These are phyloP conservation scores for Myxocyprinus asiaticus DNA, from an alignment of 2,113 vertebrate genomes.

Conservation along the genomic window DNA sequence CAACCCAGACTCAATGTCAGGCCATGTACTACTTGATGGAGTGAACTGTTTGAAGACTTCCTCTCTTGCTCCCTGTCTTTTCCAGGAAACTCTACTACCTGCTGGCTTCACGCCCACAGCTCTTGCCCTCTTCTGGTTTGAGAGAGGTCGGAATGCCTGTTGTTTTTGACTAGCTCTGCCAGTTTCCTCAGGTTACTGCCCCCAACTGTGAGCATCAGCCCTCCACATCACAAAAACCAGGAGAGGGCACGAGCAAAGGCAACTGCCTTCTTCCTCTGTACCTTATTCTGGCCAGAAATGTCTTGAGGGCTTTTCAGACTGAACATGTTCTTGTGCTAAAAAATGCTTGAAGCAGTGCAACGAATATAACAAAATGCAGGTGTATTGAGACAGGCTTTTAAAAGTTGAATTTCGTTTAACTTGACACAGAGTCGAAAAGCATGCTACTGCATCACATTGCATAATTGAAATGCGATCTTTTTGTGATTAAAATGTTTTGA, in stretches of 20 bases:
- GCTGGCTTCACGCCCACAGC: constrained; percentile 52
- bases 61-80: constrained; percentile 9
- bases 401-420: no score
- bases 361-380: no score
- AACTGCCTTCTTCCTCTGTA: constrained; percentile 41
- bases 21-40: constrained; percentile 53
- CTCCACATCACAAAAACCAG: constrained; percentile 14
- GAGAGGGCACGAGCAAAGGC: constrained; percentile 37
- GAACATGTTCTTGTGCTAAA: no score
- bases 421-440: no score
- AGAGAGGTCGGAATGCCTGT: constrained; percentile 54
- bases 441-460: no score
- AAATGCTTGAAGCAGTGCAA: no score
- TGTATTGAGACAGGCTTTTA: no score
- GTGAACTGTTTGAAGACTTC: constrained; percentile 45
- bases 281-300: constrained; percentile 7
- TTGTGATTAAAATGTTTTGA: no score
- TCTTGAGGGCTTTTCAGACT: not conserved
- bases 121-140: constrained; percentile 33
- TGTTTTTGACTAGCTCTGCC: constrained; percentile 41
- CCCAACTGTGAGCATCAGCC: constrained; percentile 33
- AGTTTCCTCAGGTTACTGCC: constrained; percentile 39
- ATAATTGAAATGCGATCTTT: no score
- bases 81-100: constrained; percentile 55
- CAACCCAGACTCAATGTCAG: constrained; percentile 67